phyloP scores from a whole-genome alignment of 2,888 invertebrate species.

The Rhopalosiphum nymphaeae region DNA sequence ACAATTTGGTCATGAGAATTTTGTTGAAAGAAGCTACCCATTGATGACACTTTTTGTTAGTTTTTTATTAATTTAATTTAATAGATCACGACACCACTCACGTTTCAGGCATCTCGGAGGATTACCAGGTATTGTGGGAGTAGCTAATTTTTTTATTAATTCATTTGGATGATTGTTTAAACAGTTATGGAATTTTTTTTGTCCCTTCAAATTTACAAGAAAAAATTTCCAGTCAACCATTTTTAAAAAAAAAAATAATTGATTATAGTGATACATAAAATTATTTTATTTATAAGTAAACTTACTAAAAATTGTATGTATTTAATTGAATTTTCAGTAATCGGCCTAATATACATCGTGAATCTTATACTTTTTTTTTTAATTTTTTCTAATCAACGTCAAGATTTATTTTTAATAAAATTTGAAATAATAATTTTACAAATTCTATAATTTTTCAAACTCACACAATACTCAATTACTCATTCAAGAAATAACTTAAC shows the following conservation, averaged over 20 bases:
- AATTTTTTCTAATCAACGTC: background rate
- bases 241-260: background rate
- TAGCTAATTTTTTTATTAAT: no score
- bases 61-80: no score
- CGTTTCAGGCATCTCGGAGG: no score
- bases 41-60: no score
- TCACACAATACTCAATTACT: background rate
- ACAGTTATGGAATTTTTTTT: background rate
- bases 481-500: background rate
- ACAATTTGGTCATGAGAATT: no score
- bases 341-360: background rate
- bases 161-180: no score
- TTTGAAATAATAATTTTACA: background rate
- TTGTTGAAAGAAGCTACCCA: no score
- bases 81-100: no score
- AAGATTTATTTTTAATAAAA: background rate
- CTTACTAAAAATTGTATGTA: background rate
- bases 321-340: background rate
- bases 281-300: background rate
- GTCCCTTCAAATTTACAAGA: background rate
- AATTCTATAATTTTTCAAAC: background rate
- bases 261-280: background rate
- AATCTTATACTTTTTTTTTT: background rate
- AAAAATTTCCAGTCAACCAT: background rate
- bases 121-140: no score